These are phyloP conservation scores for Hermetia illucens DNA, from an alignment of 1,140 invertebrate genomes.

Conservation along the genomic window DNA sequence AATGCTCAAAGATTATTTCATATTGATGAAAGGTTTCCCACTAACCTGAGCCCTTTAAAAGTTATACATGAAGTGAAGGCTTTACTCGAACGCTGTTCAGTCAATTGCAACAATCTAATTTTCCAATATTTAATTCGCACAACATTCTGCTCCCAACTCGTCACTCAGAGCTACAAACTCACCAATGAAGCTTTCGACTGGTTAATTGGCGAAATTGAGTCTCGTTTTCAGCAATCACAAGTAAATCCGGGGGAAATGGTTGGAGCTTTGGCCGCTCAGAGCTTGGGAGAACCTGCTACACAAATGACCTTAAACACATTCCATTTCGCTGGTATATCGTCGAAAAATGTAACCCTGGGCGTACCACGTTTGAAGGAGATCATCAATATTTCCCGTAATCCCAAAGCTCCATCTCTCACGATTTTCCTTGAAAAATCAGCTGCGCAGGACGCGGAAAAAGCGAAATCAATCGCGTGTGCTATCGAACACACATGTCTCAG, in stretches of 20 bases:
- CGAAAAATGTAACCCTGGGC: slow-evolving; percentile 69
- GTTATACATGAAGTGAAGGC: slow-evolving; percentile 78
- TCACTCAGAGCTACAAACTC: slow-evolving; percentile 53
- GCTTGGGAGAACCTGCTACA: slow-evolving; percentile 62
- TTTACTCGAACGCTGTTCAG: slow-evolving; percentile 70
- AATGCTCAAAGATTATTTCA: slow-evolving; percentile 98
- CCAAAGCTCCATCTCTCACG: slow-evolving; percentile 72
- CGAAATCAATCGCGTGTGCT: slow-evolving; percentile 79
- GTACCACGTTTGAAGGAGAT: slow-evolving; percentile 59
- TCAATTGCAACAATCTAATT: slow-evolving; percentile 62
- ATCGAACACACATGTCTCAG: slow-evolving; percentile 79
- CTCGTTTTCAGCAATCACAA: slow-evolving; percentile 55
- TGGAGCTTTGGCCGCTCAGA: slow-evolving; percentile 61
- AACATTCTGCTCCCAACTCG: slow-evolving; percentile 48
- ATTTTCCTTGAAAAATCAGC: slow-evolving; percentile 74
- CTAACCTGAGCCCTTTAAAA: slow-evolving; percentile 78
- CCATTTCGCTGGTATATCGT: slow-evolving; percentile 71
- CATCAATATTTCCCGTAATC: slow-evolving; percentile 65
- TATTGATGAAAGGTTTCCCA: slow-evolving; percentile 78
- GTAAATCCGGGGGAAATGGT: slow-evolving; percentile 61
- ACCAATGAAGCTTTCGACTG: slow-evolving; percentile 62
- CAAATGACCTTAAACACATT: slow-evolving; percentile 77
- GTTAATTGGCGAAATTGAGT: slow-evolving; percentile 65
- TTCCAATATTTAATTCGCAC: slow-evolving; percentile 60
- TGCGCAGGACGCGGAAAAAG: slow-evolving; percentile 79